phyloP scores from a whole-genome alignment of 1,140 invertebrate species.

The Lepidostoma basale region DNA sequence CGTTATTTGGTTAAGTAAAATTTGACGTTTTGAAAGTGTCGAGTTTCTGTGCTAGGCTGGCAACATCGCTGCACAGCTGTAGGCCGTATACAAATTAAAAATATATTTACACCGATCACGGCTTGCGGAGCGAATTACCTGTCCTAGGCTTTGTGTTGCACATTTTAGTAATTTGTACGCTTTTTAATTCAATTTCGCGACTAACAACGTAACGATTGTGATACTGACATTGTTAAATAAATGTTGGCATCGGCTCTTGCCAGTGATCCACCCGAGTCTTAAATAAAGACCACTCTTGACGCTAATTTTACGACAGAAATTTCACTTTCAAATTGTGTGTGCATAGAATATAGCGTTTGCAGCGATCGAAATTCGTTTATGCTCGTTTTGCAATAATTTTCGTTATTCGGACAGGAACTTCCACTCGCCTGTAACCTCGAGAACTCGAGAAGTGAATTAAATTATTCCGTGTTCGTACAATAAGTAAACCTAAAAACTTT shows the following conservation, averaged over 20 bases:
- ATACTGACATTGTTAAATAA: background rate
- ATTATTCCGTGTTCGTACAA: background rate
- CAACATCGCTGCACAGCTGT: constrained; percentile 13
- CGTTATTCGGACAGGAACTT: constrained; percentile 13
- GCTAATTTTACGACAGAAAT: constrained; percentile 16
- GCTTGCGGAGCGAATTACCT: constrained; percentile 21
- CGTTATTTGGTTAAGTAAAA: background rate
- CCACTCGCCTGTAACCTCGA: background rate
- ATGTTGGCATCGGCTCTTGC: background rate
- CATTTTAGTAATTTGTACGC: background rate
- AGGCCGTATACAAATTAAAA: constrained; percentile 26
- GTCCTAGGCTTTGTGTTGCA: constrained; percentile 16
- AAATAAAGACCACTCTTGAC: constrained; percentile 13
- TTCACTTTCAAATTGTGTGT: constrained; percentile 26
- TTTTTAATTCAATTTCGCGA: background rate
- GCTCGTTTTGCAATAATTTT: constrained; percentile 15
- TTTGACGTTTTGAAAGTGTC: background rate
- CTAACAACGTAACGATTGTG: background rate
- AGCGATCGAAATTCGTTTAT: background rate
- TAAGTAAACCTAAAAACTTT: constrained; percentile 11
- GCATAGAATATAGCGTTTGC: background rate
- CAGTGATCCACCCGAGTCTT: background rate
- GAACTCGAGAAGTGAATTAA: constrained; percentile 1
- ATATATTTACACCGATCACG: constrained; percentile 13
- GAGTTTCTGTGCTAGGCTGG: background rate